These are phyloP conservation scores for Episyrphus balteatus DNA, from an alignment of 1,140 invertebrate genomes.

Conservation along the genomic window DNA sequence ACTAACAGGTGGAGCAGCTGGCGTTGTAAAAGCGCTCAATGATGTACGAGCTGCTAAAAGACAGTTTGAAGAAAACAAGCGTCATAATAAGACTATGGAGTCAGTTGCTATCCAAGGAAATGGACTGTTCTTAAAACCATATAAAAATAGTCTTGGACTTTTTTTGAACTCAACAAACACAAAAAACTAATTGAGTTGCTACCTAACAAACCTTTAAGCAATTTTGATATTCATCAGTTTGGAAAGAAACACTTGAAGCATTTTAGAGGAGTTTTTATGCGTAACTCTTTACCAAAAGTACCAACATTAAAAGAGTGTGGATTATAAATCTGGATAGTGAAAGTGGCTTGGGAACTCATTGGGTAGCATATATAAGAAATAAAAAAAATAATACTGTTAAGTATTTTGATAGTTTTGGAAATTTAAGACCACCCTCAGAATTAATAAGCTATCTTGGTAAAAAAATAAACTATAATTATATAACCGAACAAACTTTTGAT, in stretches of 20 bases:
- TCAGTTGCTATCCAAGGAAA: too few relatives aligned
- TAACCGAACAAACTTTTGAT: constrained; percentile 8
- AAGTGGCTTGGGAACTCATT: constrained; percentile 21
- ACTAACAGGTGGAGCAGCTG: constrained; percentile 12
- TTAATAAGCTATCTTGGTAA: constrained; percentile 15
- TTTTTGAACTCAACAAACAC: background rate
- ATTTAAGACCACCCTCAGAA: constrained; percentile 26
- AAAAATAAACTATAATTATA: background rate
- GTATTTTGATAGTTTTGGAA: constrained; percentile 19
- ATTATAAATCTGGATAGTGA: constrained; percentile 23
- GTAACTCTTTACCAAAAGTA: constrained; percentile 3
- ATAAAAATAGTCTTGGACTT: constrained; percentile 8
- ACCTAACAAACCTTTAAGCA: constrained; percentile 1
- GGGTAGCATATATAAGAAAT: constrained; percentile 20
- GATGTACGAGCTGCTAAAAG: constrained; percentile 10
- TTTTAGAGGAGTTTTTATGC: constrained; percentile 2
- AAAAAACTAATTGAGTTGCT: background rate
- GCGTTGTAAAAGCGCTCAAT: constrained; percentile 11
- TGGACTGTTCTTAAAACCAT: too few relatives aligned
- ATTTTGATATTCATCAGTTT: background rate
- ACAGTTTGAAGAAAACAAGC: constrained; percentile 8
- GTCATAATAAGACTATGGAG: constrained; percentile 18
- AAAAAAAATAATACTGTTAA: constrained; percentile 12
- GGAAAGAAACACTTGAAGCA: background rate
- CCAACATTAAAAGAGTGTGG: constrained; percentile 17